These are phyloP conservation scores for Carcinoscorpius rotundicauda DNA, from an alignment of 1,140 invertebrate species.

Conservation along the genomic window DNA sequence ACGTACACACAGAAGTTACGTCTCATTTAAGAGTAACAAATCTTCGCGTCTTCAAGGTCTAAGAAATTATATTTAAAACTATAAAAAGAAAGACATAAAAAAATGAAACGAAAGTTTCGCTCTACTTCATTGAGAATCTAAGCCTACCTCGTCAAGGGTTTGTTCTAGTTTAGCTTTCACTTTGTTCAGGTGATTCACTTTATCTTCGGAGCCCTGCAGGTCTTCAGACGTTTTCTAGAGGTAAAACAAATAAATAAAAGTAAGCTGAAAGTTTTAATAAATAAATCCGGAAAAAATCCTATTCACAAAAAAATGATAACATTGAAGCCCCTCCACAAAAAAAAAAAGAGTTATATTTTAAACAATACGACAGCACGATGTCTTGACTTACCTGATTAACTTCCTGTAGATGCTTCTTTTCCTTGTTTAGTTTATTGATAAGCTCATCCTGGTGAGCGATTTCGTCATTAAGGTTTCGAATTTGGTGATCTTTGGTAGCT, in stretches of 20 bases:
- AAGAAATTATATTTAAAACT: too few species aligned
- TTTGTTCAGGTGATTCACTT: constrained; percentile 98
- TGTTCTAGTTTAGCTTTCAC: constrained; percentile 97
- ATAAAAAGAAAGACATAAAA: too few species aligned
- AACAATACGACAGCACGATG: too few species aligned
- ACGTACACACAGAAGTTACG: too few species aligned
- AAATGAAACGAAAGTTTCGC: too few species aligned
- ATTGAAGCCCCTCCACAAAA: too few species aligned
- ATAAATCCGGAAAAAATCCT: too few species aligned
- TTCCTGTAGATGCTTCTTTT: constrained; percentile 95
- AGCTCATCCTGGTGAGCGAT: constrained; percentile 98
- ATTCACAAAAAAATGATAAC: too few species aligned
- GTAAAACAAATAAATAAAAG: background rate
- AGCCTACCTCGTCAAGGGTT: constrained; percentile 68
- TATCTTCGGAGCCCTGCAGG: constrained; percentile 93
- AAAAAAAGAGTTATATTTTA: too few species aligned
- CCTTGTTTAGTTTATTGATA: constrained; percentile 98
- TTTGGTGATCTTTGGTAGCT: constrained; percentile 97
- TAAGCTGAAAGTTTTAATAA: background rate
- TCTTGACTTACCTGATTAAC: constrained; percentile 44
- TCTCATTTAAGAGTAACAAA: too few species aligned
- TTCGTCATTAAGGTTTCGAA: constrained; percentile 96
- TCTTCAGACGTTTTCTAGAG: constrained; percentile 77
- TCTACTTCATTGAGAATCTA: background rate
- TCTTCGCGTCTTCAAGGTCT: too few species aligned